Evolutionary conservation across 2,888 invertebrate genomes (phyloP).

Genomic region (Eilema griseolum): DNA sequence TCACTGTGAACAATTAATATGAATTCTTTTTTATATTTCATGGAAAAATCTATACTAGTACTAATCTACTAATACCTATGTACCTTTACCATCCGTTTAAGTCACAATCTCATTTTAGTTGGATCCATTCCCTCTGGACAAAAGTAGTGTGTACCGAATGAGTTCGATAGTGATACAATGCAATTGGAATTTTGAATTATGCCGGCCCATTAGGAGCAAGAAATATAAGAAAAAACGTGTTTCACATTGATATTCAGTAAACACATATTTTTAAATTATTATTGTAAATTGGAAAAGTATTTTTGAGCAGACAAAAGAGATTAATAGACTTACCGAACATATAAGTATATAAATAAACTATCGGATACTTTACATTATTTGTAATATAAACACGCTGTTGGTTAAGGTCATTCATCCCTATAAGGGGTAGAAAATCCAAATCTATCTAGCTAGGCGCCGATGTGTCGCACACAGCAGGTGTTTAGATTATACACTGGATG

Average conservation of each 20-base stretch:
- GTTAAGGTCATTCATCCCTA: slow-evolving; percentile 30
- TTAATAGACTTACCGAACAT: not conserved
- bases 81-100: not conserved
- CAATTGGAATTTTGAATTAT: not conserved
- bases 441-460: slow-evolving; percentile 47
- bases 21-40: not conserved
- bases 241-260: not conserved
- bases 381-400: slow-evolving; percentile 22
- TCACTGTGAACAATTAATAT: not conserved
- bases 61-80: not conserved
- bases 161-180: not conserved
- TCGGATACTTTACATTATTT: slow-evolving; percentile 6
- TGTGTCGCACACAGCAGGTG: slow-evolving; percentile 55
- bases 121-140: no score
- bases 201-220: no score
- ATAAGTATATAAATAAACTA: not conserved
- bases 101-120: no score
- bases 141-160: not conserved
- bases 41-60: not conserved
- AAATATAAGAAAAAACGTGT: not conserved
- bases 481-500: slow-evolving; percentile 33
- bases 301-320: not conserved
- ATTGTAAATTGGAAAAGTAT: not conserved
- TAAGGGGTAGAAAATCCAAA: slow-evolving; percentile 42
- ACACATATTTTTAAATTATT: no score